Percentiles rank a stretch among this genome's conserved stretches.
phyloP scores from a whole-genome alignment of 2,797 vertebrate species.

The Dipus sagitta region DNA sequence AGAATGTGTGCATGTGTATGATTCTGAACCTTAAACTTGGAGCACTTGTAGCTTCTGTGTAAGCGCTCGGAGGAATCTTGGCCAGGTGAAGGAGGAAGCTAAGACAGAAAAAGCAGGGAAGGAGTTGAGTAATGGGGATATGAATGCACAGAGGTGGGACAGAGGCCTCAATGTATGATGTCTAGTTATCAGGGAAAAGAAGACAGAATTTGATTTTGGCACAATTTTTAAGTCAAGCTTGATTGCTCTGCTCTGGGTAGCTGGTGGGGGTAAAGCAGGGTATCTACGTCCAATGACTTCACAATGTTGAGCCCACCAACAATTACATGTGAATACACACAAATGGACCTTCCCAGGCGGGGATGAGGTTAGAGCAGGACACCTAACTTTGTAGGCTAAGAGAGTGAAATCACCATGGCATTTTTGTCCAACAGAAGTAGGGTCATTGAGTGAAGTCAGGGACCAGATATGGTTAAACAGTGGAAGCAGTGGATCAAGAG shows the following conservation, averaged over 20 bases:
- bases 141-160: neutral
- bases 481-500: neutral
- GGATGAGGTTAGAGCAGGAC: neutral
- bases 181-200: neutral
- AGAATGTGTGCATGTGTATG: neutral
- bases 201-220: neutral
- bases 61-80: neutral
- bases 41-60: neutral
- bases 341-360: neutral
- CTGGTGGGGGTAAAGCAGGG: neutral
- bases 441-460: neutral
- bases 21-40: neutral
- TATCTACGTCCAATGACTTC: neutral
- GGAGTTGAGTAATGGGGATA: neutral
- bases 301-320: neutral
- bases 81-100: neutral
- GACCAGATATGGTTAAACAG: neutral
- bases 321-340: neutral
- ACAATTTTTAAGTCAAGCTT: neutral
- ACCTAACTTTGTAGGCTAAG: neutral
- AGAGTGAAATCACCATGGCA: neutral
- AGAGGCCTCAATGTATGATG: neutral
- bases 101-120: neutral
- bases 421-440: neutral
- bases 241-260: neutral